Evolutionary conservation across 2,113 vertebrate genomes (phyloP), one percentile per base, ranked within the genome.

Genomic region (Passer domesticus): DNA sequence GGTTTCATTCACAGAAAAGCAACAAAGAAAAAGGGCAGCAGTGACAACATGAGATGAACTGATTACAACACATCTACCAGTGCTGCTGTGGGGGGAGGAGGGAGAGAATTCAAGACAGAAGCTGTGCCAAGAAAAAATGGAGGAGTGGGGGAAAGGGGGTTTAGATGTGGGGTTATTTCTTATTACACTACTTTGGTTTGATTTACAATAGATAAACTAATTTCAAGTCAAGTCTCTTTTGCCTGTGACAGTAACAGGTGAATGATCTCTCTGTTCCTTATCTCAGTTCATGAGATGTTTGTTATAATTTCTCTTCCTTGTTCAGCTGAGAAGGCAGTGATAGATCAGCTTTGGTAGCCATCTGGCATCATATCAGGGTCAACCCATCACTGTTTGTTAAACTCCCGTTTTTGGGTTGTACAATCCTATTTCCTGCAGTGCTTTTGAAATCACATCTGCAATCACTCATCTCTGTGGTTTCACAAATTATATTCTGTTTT

Each of bases 161-260:
- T 27, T 43, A 66, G 18, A 66, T 60, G 69, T 53, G 4, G 5
- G 21, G 28, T 67, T 55, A 44, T 66, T 77, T 60, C 6, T 73
- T 33, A 31, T 50, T 62, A 13, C 2, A 8, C 14, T 44, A 30
- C 21, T 67, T 46, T 67, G 35, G 39, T 49, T 66, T 59, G 23
- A 55, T 66, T 67, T 7, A 31, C 7, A 49, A 55, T 39, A 55
- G 53, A 23, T 44, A 30, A 55, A 49, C 30, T 33, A 44, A 74
- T 33, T 86, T 72, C 46, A 77, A 53, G 25, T 17, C 17, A 27
- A 23, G 17, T 27, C 35, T 66, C 23, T 55, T 77, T 82, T n/a
- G 3, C 9, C 18, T 0, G 0, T 60, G n/a, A 27, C 4, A 6
- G 9, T n/a, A 60, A 53, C 24, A 37, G 17, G 6, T 43, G 19